Base-by-base conservation (phyloP, 2,797 vertebrate genomes). In the Mareca penelope region DNA sequence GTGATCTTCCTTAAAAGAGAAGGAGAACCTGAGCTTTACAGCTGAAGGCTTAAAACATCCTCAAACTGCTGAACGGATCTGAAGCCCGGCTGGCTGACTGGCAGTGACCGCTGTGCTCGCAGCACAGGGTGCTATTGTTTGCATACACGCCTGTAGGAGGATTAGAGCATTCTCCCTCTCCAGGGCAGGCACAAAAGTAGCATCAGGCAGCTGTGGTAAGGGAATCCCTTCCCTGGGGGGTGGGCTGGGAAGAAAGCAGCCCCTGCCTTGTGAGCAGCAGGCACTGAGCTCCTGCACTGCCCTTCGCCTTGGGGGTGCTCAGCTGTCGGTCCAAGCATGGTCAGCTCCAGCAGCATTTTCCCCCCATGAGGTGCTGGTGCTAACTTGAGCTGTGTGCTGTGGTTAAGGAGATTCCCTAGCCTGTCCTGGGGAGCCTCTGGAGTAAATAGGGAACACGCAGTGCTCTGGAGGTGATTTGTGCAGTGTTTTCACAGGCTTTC, bases 371-470 rank as follows among this genome's bases (percentile, higher is more conserved):
- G 33, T 1, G 5, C 44, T 53, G 15, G 17, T 24, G 31, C 18
- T 69, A 1, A 26, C 22, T 29, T 14, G 37, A 39, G 28, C 42
- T 39, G 9, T 31, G 15, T 33, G 29, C 26, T 64, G 52, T 12
- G 7, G 37, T 13, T 7, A 57, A 76, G 57, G 16, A 15, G 24
- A 29, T 79, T 44, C 15, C 69, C 53, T 40, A 72, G 22, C 18
- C 40, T 50, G 40, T 50, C 42, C 61, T 14, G 16, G 26, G 17
- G 31, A 50, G 52, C 59, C 65, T 26, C 33, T 67, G 46, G 9
- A 33, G 37, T 6, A 24, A 57, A n/a, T 4, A 10, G 0, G 0
- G n/a, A 53, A 35, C 52, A 13, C 4, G 13, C 57, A 55, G 37
- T 53, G 50, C n/a, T 44, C n/a, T 44, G 15, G 35, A 61, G 56